These are phyloP conservation scores for Mormyrus hasselquistii DNA, from an alignment of 2,797 vertebrate species.

Conservation along the genomic window DNA sequence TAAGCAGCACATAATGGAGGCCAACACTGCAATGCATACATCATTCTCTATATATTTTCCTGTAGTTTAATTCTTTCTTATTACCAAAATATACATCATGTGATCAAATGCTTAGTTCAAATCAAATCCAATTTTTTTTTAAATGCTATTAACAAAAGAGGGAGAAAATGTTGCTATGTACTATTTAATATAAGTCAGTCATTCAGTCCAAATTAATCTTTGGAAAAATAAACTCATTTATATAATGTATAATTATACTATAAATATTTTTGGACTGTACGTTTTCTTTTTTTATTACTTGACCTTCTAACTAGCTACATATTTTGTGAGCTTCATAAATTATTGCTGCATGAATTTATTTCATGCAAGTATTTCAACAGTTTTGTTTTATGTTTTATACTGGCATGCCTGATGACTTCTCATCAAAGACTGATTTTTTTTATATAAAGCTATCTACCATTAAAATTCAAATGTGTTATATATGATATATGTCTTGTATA, in stretches of 20 bases:
- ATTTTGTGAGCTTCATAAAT: constrained; percentile 5
- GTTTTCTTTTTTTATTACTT: not conserved
- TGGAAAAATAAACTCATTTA: not conserved
- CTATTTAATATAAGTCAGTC: not conserved
- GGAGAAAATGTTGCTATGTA: not conserved
- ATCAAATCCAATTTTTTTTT: not conserved
- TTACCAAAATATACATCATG: not conserved
- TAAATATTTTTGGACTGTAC: not conserved
- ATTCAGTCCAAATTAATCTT: not conserved
- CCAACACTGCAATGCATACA: not conserved
- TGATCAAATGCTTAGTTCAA: not conserved
- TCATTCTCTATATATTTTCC: not conserved
- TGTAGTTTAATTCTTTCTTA: not conserved
- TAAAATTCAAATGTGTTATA: not conserved
- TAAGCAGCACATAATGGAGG: not conserved
- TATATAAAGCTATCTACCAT: not conserved
- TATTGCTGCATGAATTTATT: not conserved
- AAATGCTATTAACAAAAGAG: not conserved
- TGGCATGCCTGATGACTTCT: not conserved
- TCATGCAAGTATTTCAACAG: not conserved
- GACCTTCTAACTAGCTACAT: not conserved
- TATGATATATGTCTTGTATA: not conserved
- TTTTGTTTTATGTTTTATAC: not conserved
- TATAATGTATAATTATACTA: not conserved
- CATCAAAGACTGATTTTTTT: not conserved